A percentile compares a stretch with the other conserved stretches of the same genome.
Conservation (phyloP, 2,888 invertebrate genomes). For the Trichacis sp. region DNA sequence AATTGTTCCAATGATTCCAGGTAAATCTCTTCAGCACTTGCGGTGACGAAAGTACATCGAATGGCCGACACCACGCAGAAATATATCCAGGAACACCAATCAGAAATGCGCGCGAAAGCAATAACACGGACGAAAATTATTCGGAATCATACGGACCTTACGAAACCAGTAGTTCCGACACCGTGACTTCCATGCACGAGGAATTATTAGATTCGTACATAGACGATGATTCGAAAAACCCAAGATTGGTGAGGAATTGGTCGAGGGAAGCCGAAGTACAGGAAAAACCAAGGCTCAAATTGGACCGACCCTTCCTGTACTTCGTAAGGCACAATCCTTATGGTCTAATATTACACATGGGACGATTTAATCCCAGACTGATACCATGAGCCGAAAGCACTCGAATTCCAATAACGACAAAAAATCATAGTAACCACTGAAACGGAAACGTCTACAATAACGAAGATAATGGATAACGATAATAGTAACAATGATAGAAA, state of each 20-base stretch:
- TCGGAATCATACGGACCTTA: background rate
- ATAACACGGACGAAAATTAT: constrained; percentile 18
- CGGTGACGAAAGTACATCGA: constrained; percentile 78
- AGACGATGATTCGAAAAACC: constrained; percentile 8
- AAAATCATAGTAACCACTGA: constrained; percentile 33
- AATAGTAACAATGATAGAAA: constrained; percentile 33
- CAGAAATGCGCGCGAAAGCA: constrained; percentile 58
- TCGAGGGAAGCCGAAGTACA: constrained; percentile 50
- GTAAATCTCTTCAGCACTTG: constrained; percentile 87
- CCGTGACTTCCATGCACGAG: constrained; percentile 38
- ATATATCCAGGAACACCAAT: constrained; percentile 81
- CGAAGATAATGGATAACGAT: constrained; percentile 26
- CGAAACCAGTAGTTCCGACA: constrained; percentile 5
- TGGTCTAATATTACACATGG: constrained; percentile 90
- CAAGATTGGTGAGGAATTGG: constrained; percentile 34
- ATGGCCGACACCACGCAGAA: constrained; percentile 83
- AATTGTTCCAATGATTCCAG: constrained; percentile 50
- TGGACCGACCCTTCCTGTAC: constrained; percentile 90
- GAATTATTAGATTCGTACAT: background rate
- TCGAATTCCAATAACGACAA: constrained; percentile 13
- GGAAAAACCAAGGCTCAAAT: constrained; percentile 80
- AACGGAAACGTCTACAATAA: constrained; percentile 24
- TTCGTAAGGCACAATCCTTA: constrained; percentile 91
- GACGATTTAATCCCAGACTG: constrained; percentile 82
- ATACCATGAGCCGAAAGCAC: constrained; percentile 28